phyloP scores from a whole-genome alignment of 2,888 invertebrate genomes.

The Agriotes lineatus region DNA sequence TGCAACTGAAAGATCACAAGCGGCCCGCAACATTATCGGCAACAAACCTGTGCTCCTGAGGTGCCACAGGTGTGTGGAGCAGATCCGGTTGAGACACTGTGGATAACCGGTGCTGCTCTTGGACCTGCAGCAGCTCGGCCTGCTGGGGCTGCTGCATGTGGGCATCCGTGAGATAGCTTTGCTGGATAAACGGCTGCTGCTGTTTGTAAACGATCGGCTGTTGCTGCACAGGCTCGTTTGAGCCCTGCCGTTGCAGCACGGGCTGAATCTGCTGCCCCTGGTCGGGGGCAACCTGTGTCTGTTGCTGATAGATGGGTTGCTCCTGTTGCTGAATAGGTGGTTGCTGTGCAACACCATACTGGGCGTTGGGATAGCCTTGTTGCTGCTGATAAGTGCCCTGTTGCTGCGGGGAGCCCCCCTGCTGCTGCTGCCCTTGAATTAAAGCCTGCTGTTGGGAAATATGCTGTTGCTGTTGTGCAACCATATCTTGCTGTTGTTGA shows the following conservation, averaged over 20 bases:
- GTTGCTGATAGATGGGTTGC: constrained; percentile 42
- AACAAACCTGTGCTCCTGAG: constrained; percentile 48
- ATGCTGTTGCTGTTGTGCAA: constrained; percentile 41
- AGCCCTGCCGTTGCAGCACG: constrained; percentile 48
- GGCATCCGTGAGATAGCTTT: constrained; percentile 31
- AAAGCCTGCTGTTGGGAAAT: constrained; percentile 16
- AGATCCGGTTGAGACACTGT: constrained; percentile 63
- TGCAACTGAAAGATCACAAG: too few species aligned
- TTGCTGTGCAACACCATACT: constrained; percentile 28
- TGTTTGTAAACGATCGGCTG: constrained; percentile 58
- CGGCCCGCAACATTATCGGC: too few species aligned
- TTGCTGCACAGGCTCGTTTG: constrained; percentile 52
- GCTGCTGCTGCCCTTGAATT: constrained; percentile 23
- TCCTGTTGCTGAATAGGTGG: constrained; percentile 25
- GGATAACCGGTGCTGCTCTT: constrained; percentile 60
- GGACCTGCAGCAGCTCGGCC: constrained; percentile 52
- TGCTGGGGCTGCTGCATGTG: constrained; percentile 60
- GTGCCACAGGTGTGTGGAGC: constrained; percentile 49
- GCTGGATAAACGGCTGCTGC: constrained; percentile 60
- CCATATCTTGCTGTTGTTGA: not conserved
- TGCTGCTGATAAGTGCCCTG: constrained; percentile 29
- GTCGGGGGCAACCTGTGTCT: constrained; percentile 46
- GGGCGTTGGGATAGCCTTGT: constrained; percentile 26
- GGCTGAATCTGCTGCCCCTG: constrained; percentile 68
- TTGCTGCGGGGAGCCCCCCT: constrained; percentile 26